These are phyloP conservation scores for Apaloderma vittatum DNA, from an alignment of 2,113 vertebrate species.

Conservation along the genomic window DNA sequence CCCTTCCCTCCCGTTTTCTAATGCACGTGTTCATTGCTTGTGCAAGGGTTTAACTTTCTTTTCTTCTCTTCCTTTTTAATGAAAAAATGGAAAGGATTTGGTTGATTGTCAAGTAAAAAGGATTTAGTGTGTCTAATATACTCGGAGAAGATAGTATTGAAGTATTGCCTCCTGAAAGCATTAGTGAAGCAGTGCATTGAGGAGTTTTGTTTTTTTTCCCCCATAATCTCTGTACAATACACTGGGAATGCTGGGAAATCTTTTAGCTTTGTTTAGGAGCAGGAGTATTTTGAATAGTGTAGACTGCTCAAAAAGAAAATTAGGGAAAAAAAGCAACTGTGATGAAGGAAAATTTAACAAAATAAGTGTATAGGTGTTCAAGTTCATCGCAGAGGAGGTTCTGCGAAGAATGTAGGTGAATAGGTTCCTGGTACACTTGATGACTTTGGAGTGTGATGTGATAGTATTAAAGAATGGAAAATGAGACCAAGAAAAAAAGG, in stretches of 20 bases:
- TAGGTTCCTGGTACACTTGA: neutral
- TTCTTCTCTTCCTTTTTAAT: slow-evolving; percentile 30
- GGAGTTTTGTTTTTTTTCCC: neutral
- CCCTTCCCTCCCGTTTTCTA: slow-evolving; percentile 22
- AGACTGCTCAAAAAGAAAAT: neutral
- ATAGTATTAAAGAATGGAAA: neutral
- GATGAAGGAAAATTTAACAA: neutral
- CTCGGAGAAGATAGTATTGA: neutral
- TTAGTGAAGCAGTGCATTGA: neutral
- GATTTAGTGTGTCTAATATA: neutral
- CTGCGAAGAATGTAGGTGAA: neutral
- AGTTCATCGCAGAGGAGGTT: neutral
- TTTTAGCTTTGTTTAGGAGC: neutral
- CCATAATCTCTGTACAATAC: accelerated
- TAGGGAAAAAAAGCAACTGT: neutral
- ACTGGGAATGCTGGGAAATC: neutral
- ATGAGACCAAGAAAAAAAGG: neutral
- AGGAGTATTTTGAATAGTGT: neutral
- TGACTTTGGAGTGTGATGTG: neutral
- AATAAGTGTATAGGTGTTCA: neutral
- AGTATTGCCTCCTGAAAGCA: neutral
- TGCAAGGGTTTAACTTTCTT: slow-evolving; percentile 36
- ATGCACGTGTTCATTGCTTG: slow-evolving; percentile 40
- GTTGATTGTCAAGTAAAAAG: slow-evolving; percentile 10
- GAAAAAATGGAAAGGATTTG: slow-evolving; percentile 55